Base-by-base conservation (phyloP, 2,888 invertebrate genomes). In the Tetrapedia diversipes region DNA sequence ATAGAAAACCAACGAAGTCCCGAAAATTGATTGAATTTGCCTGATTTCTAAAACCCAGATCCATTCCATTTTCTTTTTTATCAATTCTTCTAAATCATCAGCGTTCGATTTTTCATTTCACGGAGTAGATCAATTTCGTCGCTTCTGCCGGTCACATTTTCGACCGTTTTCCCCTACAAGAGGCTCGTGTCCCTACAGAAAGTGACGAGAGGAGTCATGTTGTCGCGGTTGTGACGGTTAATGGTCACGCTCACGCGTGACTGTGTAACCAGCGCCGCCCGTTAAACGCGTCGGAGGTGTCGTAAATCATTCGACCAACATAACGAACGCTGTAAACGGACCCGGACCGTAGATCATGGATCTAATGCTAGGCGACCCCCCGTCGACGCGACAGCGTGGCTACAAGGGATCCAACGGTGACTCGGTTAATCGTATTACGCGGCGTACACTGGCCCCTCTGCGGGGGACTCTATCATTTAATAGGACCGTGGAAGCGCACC, bases 341-440 rank as follows among this genome's bases (percentile, higher is more conserved):
- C 60, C 81, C 68, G 77, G 77, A 77, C 81, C 83, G 81, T 86
- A 88, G 87, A 88, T 87, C 87, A 87, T 71, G 74, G 67, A 75
- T 69, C 79, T 80, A 80, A 82, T 72, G 75, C 81, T 80, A 86
- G 86, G 78, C 74, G 87, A 87, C 87, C 88, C 86, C 88, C 88
- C 80, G 86, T 77, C 43, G 80, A 24, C 51, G 77, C 69, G 67
- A 72, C 59, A 78, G 82, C 86, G 82, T 84, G 81, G 81, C 47
- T 80, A 79, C 70, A 72, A 63, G 66, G 54, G 56, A 64, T 64
- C 80, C 66, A 66, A 60, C 60, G 65, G 73, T 68, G 76, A 75
- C 68, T 69, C 67, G 63, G 54, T 80, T 78, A 83, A 84, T 60
- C 80, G 73, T 71, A 79, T 83, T 82, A 82, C 71, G 77, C 64